These are phyloP conservation scores for Drosophila paramelanica DNA, from an alignment of 2,888 invertebrate genomes.

Conservation along the genomic window DNA sequence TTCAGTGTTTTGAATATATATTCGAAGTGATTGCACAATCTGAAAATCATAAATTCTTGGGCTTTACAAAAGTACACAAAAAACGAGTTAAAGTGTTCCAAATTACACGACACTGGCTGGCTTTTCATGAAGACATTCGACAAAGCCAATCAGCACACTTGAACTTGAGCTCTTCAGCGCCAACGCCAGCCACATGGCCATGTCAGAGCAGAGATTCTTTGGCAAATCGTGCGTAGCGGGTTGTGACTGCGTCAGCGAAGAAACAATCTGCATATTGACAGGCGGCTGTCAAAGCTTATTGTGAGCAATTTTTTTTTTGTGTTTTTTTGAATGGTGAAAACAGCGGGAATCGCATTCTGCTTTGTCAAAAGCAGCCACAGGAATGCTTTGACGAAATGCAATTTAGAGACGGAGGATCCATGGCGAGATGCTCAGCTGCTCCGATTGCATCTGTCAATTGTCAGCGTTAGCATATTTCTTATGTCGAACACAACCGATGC, in stretches of 20 bases:
- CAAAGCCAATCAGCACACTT: slow-evolving; percentile 70
- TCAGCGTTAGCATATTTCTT: slow-evolving; percentile 69
- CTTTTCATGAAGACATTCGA: slow-evolving; percentile 33
- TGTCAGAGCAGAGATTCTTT: slow-evolving; percentile 34
- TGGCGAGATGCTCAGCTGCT: slow-evolving; percentile 27
- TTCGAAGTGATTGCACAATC: slow-evolving; percentile 37
- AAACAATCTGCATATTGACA: slow-evolving; percentile 80
- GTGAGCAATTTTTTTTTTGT: slow-evolving; percentile 51
- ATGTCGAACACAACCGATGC: slow-evolving; percentile 39
- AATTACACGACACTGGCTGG: slow-evolving; percentile 21
- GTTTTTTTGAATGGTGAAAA: slow-evolving; percentile 24
- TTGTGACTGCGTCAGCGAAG: slow-evolving; percentile 54
- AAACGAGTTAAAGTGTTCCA: slow-evolving; percentile 61
- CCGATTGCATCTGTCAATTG: slow-evolving; percentile 80
- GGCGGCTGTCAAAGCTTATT: slow-evolving; percentile 73
- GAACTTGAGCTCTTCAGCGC: slow-evolving; percentile 68
- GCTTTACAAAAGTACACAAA: slow-evolving; percentile 55
- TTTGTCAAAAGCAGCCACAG: slow-evolving; percentile 72
- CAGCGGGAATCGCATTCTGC: slow-evolving; percentile 45
- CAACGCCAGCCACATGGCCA: slow-evolving; percentile 37
- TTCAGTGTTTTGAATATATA: slow-evolving; percentile 22
- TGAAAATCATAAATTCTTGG: slow-evolving; percentile 31
- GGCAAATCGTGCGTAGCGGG: slow-evolving; percentile 70
- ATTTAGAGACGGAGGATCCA: slow-evolving; percentile 52
- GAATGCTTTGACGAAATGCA: slow-evolving; percentile 78